phyloP scores from a whole-genome alignment of 2,888 invertebrate genomes.

The Euproctis similis region DNA sequence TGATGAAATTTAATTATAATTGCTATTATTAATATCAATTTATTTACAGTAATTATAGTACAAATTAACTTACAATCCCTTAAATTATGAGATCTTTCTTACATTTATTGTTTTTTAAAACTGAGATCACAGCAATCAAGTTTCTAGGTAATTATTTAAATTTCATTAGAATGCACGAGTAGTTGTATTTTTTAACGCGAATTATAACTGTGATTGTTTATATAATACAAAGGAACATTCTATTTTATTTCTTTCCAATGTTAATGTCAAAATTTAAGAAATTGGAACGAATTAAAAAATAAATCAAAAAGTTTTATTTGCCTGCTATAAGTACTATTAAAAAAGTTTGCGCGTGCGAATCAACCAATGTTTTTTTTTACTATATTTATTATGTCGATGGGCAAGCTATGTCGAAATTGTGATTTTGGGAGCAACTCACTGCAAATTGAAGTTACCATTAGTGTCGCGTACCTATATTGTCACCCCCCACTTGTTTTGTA shows the following conservation, averaged over 20 bases:
- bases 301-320: neutral
- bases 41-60: too few relatives aligned
- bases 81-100: too few relatives aligned
- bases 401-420: slow-evolving; percentile 54
- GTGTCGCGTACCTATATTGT: slow-evolving; percentile 57
- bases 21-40: too few relatives aligned
- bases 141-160: too few relatives aligned
- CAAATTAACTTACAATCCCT: too few relatives aligned
- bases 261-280: slow-evolving; percentile 3
- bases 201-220: too few relatives aligned
- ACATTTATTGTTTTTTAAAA: too few relatives aligned
- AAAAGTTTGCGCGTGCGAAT: slow-evolving; percentile 16
- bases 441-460: slow-evolving; percentile 65
- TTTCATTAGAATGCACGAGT: too few relatives aligned
- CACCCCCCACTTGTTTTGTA: slow-evolving; percentile 62
- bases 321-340: slow-evolving; percentile 1
- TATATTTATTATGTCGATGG: slow-evolving; percentile 29
- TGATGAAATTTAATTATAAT: too few relatives aligned
- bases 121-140: too few relatives aligned
- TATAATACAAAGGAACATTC: too few relatives aligned
- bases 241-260: too few relatives aligned
- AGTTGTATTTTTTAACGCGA: slow-evolving; percentile 12
- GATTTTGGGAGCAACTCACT: slow-evolving; percentile 52
- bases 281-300: neutral
- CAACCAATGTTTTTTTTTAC: slow-evolving; percentile 9